phyloP scores from a whole-genome alignment of 2,113 vertebrate species.

The Oreochromis niloticus region DNA sequence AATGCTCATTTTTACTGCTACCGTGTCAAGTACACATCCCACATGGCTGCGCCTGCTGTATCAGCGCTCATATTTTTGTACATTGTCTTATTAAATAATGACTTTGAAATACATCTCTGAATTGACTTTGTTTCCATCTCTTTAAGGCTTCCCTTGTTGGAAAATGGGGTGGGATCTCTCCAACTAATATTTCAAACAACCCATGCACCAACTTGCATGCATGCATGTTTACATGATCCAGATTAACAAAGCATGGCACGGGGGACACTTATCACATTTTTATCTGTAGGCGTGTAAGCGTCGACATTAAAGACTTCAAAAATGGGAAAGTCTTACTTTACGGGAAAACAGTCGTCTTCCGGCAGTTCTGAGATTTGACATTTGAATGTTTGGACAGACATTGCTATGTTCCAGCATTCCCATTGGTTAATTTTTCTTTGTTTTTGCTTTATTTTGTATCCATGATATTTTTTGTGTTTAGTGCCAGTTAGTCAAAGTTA shows the following conservation, averaged over 20 bases:
- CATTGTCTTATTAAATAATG: slow-evolving; percentile 71
- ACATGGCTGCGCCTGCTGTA: slow-evolving; percentile 35
- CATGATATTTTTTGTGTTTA: not conserved
- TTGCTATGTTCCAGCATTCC: not conserved
- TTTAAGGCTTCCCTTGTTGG: not conserved
- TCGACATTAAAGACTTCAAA: not conserved
- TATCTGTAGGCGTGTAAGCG: not conserved
- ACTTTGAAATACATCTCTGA: slow-evolving; percentile 51
- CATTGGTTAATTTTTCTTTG: not conserved
- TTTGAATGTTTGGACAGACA: not conserved
- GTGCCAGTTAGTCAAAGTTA: not conserved
- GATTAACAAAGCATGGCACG: not conserved
- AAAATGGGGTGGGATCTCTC: not conserved
- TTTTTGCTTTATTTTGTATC: not conserved
- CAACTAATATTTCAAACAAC: not conserved
- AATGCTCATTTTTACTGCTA: not conserved
- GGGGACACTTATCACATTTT: not conserved
- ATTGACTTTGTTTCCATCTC: not conserved
- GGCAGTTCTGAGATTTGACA: not conserved
- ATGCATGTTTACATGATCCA: not conserved
- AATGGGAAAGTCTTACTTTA: not conserved
- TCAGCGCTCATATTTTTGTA: slow-evolving; percentile 70
- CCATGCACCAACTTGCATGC: not conserved
- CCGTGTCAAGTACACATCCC: not conserved
- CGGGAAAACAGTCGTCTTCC: not conserved